Evolutionary conservation across 2,888 invertebrate genomes (phyloP), one percentile per base, ranked within the genome.

Genomic region (Zaprionus lineosus): DNA sequence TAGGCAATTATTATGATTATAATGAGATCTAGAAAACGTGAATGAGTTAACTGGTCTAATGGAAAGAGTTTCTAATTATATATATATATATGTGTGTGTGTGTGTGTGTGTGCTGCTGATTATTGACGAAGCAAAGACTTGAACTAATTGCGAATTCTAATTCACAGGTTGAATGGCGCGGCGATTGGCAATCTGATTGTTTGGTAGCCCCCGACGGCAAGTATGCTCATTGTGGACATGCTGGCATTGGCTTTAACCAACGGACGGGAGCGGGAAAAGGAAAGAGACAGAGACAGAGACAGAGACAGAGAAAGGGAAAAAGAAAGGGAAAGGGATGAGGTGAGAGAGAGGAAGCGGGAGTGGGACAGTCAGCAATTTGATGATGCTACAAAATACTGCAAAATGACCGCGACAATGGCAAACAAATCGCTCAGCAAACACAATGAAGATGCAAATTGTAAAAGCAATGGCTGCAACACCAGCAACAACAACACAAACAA

Each of bases 201-300:
- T 14, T 41, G 52, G 41, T 37, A 36, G 36, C n/a, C 33, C 15
- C 34, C 37, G 40, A 47, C 37, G 40, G 41, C 61, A 61, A 64
- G 34, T 39, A 81, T 81, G 81, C 77, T 81, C 29, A 83, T 81
- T 68, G 86, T 85, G 60, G 81, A 81, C 60, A 81, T 81, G 81
- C 58, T 81, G 43, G 79, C 86, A 19, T 34, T 81, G 65, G 81
- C 86, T 14, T 40, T 81, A 65, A 50, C 74, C 21, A 85, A 64
- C 41, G 83, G 66, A 44, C 62, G 57, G 21, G 61, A 74, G 39
- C 29, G 62, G 39, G 55, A 60, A n/a, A 34, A 15, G 18, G 47
- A 55, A 24, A 48, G 46, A 26, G 51, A 56, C 9, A 33, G 7
- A 5, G 43, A 39, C 6, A 26, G 26, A 7, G 28, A 9, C 19